These are phyloP conservation scores for Coelogynopora nodosa DNA, from an alignment of 2,888 invertebrate genomes.

Conservation along the genomic window DNA sequence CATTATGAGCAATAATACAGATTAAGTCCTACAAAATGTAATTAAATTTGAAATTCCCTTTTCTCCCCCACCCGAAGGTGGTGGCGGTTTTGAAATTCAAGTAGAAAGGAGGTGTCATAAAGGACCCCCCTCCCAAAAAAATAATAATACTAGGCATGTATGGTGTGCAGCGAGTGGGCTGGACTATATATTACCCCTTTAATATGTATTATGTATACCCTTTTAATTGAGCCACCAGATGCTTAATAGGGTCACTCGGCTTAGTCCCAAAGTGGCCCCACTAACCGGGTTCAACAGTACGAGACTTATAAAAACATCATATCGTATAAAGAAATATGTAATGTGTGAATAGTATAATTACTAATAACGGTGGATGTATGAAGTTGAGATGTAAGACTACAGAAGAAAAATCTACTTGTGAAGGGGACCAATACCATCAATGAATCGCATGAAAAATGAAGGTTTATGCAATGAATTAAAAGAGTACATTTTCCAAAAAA, in stretches of 20 bases:
- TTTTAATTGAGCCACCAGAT: neutral
- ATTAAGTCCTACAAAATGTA: no score
- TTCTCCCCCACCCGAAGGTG: neutral
- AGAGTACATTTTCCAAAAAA: neutral
- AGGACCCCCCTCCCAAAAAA: neutral
- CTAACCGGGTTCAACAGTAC: neutral
- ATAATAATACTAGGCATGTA: neutral
- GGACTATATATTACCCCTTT: neutral
- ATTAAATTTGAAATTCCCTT: no score
- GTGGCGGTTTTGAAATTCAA: neutral
- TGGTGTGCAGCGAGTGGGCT: neutral
- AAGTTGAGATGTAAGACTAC: neutral
- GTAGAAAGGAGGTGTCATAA: neutral
- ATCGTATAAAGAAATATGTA: neutral
- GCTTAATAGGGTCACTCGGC: neutral
- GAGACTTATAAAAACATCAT: neutral
- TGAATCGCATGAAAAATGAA: neutral
- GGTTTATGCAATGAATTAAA: neutral
- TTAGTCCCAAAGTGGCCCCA: neutral
- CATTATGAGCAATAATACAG: no score
- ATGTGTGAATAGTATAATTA: neutral
- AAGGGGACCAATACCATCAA: neutral
- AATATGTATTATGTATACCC: neutral
- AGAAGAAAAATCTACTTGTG: neutral
- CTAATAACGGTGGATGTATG: neutral